Conservation (phyloP, 2,797 vertebrate genomes). For the Diplodus sargus region DNA sequence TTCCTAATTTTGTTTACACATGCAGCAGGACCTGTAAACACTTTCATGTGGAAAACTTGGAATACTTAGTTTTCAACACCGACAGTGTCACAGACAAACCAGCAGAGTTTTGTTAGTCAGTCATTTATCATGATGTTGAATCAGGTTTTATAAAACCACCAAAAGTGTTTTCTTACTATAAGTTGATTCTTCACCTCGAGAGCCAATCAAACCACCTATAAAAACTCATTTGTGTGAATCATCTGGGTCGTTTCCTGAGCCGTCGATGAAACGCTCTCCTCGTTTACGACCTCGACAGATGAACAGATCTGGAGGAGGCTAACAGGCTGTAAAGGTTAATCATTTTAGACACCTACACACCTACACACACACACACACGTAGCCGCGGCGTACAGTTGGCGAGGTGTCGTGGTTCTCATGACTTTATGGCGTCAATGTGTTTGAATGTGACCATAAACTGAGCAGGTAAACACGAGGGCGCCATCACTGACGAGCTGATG, state of each 20-base stretch:
- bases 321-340: constrained; percentile 62
- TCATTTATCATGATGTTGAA: too few species aligned
- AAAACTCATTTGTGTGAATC: background rate
- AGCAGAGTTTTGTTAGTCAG: too few species aligned
- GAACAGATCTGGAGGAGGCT: constrained; percentile 1
- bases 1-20: too few species aligned
- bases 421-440: constrained; percentile 45
- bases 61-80: too few species aligned
- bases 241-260: background rate
- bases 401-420: constrained; percentile 53
- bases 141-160: background rate
- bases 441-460: constrained; percentile 42
- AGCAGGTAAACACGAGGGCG: constrained; percentile 20
- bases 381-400: constrained; percentile 1
- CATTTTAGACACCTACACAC: constrained; percentile 29
- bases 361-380: constrained; percentile 1
- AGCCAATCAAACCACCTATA: background rate
- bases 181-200: too few species aligned
- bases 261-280: background rate
- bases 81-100: too few species aligned
- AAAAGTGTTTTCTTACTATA: background rate
- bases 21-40: too few species aligned
- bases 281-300: constrained; percentile 11
- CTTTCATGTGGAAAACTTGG: too few species aligned
- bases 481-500: background rate